Evolutionary conservation across 2,113 vertebrate genomes (phyloP).

Genomic region (Zapornia atra): DNA sequence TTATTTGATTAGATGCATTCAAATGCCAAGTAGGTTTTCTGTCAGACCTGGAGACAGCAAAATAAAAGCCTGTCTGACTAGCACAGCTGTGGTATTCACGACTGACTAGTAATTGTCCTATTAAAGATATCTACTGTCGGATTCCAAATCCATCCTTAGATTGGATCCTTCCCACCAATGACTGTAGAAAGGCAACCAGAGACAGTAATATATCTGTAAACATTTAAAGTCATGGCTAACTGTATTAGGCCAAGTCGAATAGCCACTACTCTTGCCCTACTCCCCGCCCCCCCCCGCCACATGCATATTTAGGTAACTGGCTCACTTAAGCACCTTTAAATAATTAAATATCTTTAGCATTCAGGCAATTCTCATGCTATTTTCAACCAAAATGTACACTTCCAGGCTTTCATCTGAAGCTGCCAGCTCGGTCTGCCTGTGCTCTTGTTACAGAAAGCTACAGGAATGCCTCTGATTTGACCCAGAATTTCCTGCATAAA

Average conservation of each 20-base stretch:
- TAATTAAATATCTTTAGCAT: neutral
- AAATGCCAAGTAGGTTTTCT: neutral
- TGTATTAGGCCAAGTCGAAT: neutral
- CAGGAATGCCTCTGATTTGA: neutral
- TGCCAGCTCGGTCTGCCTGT: neutral
- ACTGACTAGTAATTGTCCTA: neutral
- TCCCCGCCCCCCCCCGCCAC: neutral
- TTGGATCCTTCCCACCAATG: neutral
- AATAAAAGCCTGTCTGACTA: neutral
- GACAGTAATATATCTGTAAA: neutral
- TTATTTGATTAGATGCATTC: neutral
- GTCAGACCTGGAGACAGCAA: neutral
- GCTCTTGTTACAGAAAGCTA: neutral
- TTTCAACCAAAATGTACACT: neutral
- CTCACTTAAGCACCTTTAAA: conserved; percentile 5
- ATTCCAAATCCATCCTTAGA: neutral
- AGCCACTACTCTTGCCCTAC: neutral
- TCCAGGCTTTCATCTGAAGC: neutral
- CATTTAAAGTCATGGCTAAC: neutral
- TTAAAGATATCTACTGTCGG: neutral
- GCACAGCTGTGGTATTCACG: neutral
- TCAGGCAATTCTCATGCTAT: neutral
- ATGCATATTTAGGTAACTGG: neutral
- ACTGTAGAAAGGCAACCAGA: neutral
- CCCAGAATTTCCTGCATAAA: neutral